Base-by-base conservation (phyloP, 1,140 invertebrate species). In the Tetramorium alpestre region DNA sequence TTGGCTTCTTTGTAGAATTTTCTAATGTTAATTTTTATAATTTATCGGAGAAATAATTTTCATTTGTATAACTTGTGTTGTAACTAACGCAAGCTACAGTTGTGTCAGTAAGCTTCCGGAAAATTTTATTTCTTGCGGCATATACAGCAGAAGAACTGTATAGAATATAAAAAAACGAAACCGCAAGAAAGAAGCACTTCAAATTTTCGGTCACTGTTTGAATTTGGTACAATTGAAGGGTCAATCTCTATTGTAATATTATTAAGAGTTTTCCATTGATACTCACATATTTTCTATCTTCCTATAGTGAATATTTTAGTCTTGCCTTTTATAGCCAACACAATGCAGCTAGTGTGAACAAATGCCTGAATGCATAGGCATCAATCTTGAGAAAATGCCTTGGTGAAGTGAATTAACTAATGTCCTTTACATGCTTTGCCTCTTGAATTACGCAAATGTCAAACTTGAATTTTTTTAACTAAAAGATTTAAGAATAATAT, bases 271-370 rank as follows among this genome's bases (percentile, higher is more conserved):
- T 16, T 18, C 13, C 28, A 16, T 38, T 65, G 18, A 65, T 41
- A 56, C 51, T 73, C 44, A 88, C 85, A 4, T 33, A 33, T 33
- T 33, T 60, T 89, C 64, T 88, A 70, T 70, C 67, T 80, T 85
- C 10, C 49, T 22, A 85, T 49, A 87, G 75, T 86, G 88, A 58
- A 82, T 84, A 89, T 91, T 92, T 88, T 92, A 33, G 33, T 33
- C 91, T 92, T 86, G 70, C 85, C 84, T 85, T 75, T 77, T 81
- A 33, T n/a, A 33, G 16, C 16, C 33, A 41, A 2, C 18, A 41
- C 18, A 65, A 65, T 65, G 18, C 33, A 22, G 8, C 7, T 11
- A 13, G 13, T 56, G 13, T 7, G 18, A n/a, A 56, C 1, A 51
- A 41, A 6, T 65, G 18, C 18, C 33, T 41, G 62, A 38, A 64